These are phyloP conservation scores for Zosterops pallidus DNA, from an alignment of 2,113 vertebrate species.

Conservation along the genomic window DNA sequence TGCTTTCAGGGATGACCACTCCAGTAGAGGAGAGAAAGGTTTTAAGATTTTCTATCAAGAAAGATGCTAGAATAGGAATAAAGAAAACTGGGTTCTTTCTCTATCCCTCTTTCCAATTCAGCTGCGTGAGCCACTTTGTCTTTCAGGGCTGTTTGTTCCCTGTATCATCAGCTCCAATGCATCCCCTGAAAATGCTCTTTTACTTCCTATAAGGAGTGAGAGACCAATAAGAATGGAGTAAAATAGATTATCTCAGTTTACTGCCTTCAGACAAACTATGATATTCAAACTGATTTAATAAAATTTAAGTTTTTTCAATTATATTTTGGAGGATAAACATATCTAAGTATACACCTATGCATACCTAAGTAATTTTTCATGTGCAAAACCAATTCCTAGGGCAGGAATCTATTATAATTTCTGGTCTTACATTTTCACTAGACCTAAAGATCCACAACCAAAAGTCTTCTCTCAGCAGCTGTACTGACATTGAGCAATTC, in stretches of 20 bases:
- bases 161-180: background rate
- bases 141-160: background rate
- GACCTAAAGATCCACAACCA: background rate
- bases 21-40: background rate
- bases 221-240: background rate
- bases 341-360: background rate
- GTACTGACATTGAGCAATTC: background rate
- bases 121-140: background rate
- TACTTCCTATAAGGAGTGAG: background rate
- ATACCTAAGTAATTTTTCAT: background rate
- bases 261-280: background rate
- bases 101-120: background rate
- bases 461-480: background rate
- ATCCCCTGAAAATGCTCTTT: background rate
- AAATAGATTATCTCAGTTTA: background rate
- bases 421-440: background rate
- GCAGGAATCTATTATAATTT: background rate
- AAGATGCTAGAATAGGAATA: background rate
- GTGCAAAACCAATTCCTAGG: background rate
- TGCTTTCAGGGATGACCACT: background rate
- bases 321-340: background rate
- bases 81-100: background rate
- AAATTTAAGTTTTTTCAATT: background rate
- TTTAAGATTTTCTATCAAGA: background rate
- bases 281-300: background rate